Percentiles rank a stretch among this genome's conserved stretches.
phyloP scores from a whole-genome alignment of 2,888 invertebrate species.

The Listrodromus nycthemerus region DNA sequence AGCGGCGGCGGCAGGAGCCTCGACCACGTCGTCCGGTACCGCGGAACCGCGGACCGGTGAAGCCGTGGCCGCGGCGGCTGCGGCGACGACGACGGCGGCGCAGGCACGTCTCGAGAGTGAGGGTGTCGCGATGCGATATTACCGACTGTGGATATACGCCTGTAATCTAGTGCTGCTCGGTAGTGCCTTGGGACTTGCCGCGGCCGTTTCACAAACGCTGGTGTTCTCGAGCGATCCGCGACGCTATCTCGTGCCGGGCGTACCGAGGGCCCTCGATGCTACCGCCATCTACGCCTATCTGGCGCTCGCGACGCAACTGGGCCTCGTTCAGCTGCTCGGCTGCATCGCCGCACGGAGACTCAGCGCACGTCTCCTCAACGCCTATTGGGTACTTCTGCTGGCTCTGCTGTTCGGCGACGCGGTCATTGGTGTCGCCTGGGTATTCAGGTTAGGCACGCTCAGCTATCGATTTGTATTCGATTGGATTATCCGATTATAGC shows the following conservation, averaged over 20 bases:
- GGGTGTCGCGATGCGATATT: slow-evolving; percentile 91
- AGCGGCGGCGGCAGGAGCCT: slow-evolving; percentile 84
- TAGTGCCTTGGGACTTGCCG: slow-evolving; percentile 92
- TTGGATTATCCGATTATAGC: too few species aligned
- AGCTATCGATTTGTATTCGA: too few species aligned
- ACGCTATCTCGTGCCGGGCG: slow-evolving; percentile 90
- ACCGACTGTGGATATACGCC: slow-evolving; percentile 96
- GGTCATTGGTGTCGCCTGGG: slow-evolving; percentile 94
- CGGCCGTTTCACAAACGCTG: slow-evolving; percentile 90
- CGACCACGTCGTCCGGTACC: slow-evolving; percentile 85
- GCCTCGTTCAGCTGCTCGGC: slow-evolving; percentile 90
- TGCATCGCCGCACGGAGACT: slow-evolving; percentile 93
- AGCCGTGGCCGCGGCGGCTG: slow-evolving; percentile 85
- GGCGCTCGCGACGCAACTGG: slow-evolving; percentile 90
- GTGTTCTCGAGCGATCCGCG: slow-evolving; percentile 88
- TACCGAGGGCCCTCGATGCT: slow-evolving; percentile 90
- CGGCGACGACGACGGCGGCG: slow-evolving; percentile 86
- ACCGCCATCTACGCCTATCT: slow-evolving; percentile 94
- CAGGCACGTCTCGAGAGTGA: slow-evolving; percentile 85
- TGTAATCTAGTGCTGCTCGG: slow-evolving; percentile 95
- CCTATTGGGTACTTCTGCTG: slow-evolving; percentile 93
- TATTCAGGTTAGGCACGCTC: slow-evolving; percentile 87
- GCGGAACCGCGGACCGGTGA: slow-evolving; percentile 86
- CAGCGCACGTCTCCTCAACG: slow-evolving; percentile 92
- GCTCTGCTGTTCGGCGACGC: slow-evolving; percentile 93